phyloP scores from a whole-genome alignment of 2,888 invertebrate species.

The Salpingus planirostris region DNA sequence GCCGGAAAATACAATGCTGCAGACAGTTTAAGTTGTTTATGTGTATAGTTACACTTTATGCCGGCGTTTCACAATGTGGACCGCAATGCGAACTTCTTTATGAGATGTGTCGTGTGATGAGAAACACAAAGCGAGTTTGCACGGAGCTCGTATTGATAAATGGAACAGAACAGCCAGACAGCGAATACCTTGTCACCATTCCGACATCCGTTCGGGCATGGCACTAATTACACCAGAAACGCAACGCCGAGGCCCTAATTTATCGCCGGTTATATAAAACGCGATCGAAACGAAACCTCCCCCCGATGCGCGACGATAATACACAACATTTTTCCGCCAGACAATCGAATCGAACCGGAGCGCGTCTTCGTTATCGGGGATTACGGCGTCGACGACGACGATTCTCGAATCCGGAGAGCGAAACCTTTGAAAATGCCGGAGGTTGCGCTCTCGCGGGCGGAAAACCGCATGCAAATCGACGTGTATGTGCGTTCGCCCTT shows the following conservation, averaged over 20 bases:
- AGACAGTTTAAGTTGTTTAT: slow-evolving; percentile 34
- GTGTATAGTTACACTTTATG: slow-evolving; percentile 27
- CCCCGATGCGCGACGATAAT: too few species aligned
- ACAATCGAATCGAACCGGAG: too few species aligned
- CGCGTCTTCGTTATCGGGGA: too few species aligned
- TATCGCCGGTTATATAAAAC: slow-evolving; percentile 5
- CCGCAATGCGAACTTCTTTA: slow-evolving; percentile 21
- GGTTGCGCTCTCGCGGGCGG: too few species aligned
- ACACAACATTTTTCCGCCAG: too few species aligned
- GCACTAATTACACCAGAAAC: slow-evolving; percentile 9
- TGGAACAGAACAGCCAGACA: slow-evolving; percentile 8
- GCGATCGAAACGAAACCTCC: slow-evolving; percentile 7
- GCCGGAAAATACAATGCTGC: slow-evolving; percentile 31
- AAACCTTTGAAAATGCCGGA: too few species aligned
- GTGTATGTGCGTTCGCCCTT: slow-evolving; percentile 11
- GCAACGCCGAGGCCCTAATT: slow-evolving; percentile 4
- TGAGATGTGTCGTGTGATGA: slow-evolving; percentile 11
- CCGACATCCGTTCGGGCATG: slow-evolving; percentile 7
- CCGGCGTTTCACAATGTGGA: slow-evolving; percentile 18
- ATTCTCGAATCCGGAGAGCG: too few species aligned
- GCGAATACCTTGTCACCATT: slow-evolving; percentile 10
- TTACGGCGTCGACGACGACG: too few species aligned
- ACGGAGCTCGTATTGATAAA: slow-evolving; percentile 10
- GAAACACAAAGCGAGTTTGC: slow-evolving; percentile 5
- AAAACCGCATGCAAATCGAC: slow-evolving; percentile 25